Evolutionary conservation across 2,888 invertebrate genomes (phyloP).

Genomic region (Resseliella maxima): DNA sequence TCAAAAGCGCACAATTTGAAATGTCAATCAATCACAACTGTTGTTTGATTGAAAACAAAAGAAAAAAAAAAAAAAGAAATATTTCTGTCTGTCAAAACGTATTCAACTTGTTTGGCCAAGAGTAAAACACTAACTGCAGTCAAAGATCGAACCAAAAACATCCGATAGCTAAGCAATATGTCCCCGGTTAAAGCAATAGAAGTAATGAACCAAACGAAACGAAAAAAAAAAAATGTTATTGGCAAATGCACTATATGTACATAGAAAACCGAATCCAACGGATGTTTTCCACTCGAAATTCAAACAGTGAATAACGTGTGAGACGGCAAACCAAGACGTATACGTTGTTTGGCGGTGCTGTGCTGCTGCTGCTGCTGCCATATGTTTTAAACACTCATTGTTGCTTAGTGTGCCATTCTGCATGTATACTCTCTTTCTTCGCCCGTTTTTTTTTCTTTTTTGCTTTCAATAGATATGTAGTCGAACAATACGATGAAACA

Average conservation of each 20-base stretch:
- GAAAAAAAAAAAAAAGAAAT: background rate
- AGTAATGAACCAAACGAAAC: background rate
- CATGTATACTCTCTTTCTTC: background rate
- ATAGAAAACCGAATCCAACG: slow-evolving; percentile 14
- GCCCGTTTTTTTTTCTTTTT: background rate
- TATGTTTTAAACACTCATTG: background rate
- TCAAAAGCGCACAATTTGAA: background rate
- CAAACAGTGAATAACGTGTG: slow-evolving; percentile 52
- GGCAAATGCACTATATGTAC: background rate
- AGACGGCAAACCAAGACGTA: background rate
- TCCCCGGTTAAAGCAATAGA: background rate
- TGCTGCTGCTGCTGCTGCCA: background rate
- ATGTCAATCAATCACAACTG: background rate
- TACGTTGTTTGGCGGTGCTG: background rate
- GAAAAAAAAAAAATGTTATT: background rate
- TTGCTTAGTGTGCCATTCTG: slow-evolving; percentile 36
- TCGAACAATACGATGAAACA: background rate
- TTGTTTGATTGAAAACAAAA: too few relatives aligned
- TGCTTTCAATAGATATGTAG: background rate
- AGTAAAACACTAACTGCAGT: slow-evolving; percentile 35
- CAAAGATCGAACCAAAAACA: background rate
- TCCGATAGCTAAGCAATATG: background rate
- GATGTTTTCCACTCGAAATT: slow-evolving; percentile 55
- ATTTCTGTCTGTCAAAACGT: background rate
- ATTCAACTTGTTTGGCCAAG: background rate